Base-by-base conservation (phyloP, 2,888 invertebrate species). In the Malacosoma neustria region DNA sequence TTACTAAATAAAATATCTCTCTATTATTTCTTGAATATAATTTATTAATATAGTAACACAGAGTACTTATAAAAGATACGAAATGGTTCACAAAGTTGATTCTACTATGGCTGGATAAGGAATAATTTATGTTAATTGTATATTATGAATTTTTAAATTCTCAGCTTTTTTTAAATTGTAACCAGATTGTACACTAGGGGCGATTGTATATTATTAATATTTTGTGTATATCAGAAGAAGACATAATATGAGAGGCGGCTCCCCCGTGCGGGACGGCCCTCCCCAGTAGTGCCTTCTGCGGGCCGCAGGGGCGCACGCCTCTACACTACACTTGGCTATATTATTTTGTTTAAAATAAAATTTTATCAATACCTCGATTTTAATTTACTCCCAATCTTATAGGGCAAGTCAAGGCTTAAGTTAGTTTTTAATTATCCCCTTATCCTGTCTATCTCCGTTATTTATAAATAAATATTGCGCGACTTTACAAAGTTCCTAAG, bases 291-390 rank as follows among this genome's bases (percentile, higher is more conserved):
- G 22, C 22, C 22, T 22, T 22, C 22, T 5, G 22, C 22, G 22
- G 22, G 22, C 22, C 38, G 35, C 35, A 35, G 33, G 45, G 42
- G 38, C 33, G 33, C 34, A 37, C 40, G 41, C 22, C 50, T 50
- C 48, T 47, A 39, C 55, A 51, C 37, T 44, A 46, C 53, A 51
- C 60, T n/a, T 71, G 62, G 69, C 64, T 72, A 74, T 71, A 75
- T 76, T 76, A 79, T 79, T 80, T 79, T 79, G 77, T 77, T 80
- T 77, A 77, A 73, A 77, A 76, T 72, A 73, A 79, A 75, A 72
- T 72, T 76, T 76, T 80, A 77, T 76, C 63, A 74, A 75, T 59
- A 64, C n/a, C n/a, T n/a, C n/a, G n/a, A n/a, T n/a, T n/a, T n/a
- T n/a, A n/a, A n/a, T n/a, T n/a, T n/a, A n/a, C n/a, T n/a, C n/a